Evolutionary conservation across 2,888 invertebrate genomes (phyloP).

Genomic region (Achlya flavicornis): DNA sequence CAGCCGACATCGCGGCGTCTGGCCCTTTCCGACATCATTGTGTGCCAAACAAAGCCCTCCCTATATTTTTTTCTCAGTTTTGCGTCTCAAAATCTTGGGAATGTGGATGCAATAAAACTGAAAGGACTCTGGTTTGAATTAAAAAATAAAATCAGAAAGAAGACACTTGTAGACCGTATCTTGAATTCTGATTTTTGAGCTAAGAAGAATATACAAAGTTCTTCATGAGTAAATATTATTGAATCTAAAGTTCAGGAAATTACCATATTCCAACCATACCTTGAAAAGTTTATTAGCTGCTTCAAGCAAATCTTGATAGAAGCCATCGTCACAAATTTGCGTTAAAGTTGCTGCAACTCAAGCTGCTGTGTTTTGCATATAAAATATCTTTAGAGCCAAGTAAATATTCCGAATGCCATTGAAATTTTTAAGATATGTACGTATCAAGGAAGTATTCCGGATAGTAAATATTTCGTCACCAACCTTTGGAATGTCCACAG

Average conservation of each 20-base stretch:
- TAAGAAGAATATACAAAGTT: neutral
- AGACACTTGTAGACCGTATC: neutral
- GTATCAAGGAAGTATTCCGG: conserved; percentile 40
- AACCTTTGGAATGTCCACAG: conserved; percentile 39
- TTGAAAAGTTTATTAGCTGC: neutral
- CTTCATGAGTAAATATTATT: neutral
- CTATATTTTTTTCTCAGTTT: conserved; percentile 32
- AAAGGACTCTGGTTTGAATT: conserved; percentile 31
- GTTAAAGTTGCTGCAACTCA: neutral
- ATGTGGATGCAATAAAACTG: conserved; percentile 41
- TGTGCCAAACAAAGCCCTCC: conserved; percentile 53
- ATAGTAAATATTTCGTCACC: conserved; percentile 41
- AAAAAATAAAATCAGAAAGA: conserved; percentile 13
- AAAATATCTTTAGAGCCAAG: neutral
- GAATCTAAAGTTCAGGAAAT: conserved; percentile 3
- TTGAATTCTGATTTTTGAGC: neutral
- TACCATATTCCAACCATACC: neutral
- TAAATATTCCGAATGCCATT: neutral
- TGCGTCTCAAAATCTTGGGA: conserved; percentile 39
- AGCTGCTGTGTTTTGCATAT: neutral
- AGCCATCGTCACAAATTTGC: neutral
- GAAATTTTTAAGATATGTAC: neutral
- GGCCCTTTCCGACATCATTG: conserved; percentile 50
- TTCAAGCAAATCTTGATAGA: conserved; percentile 6
- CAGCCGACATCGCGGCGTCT: conserved; percentile 69